Evolutionary conservation across 2,797 vertebrate species (phyloP), one percentile per base, ranked within the genome.

Genomic region (Pangasius mekongensis): DNA sequence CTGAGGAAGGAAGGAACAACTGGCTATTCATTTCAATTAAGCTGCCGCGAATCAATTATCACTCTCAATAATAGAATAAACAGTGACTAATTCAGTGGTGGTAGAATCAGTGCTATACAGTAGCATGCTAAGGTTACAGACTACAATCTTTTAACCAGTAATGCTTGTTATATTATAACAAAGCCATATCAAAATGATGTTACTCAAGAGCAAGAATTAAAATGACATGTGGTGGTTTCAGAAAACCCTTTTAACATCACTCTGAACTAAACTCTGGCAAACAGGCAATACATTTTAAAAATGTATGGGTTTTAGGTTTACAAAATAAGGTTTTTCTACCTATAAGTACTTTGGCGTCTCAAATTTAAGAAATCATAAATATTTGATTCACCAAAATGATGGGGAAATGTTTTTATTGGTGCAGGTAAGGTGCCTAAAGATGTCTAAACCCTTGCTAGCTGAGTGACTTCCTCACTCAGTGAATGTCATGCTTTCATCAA

Each of bases 1-100:
- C 97, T 98, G 58, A 69, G 76, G 58, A 58, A 83, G 9, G 22
- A 73, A n/a, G 3, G 56, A 87, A 33, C 36, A 67, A 87, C 27
- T 80, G 60, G 43, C 1, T 33, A 49, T 87, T 87, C 13, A n/a
- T 49, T 71, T 73, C n/a, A 89, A 78, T 66, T 66, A 64, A 47
- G 36, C 27, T 77, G 14, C 56, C 13, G 11, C 1, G 8, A 64
- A 86, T 62, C n/a, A 30, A 86, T 64, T 62, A 84, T 66, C 16
- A 30, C 4, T 30, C 62, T 22, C n/a, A 67, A 84, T 67, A 84
- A 84, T 52, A 66, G 39, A 83, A 83, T 66, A 66, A 83, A 83
- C 43, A 49, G 27, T 47, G 16, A 10, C 3, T 16, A 30, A 83
- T 27, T 78, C 52, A 78, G n/a, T 56, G 16, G 16, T 20, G 16